Evolutionary conservation across 1,140 invertebrate genomes (phyloP), one percentile per base, ranked within the genome.

Genomic region (Bombus superbus): DNA sequence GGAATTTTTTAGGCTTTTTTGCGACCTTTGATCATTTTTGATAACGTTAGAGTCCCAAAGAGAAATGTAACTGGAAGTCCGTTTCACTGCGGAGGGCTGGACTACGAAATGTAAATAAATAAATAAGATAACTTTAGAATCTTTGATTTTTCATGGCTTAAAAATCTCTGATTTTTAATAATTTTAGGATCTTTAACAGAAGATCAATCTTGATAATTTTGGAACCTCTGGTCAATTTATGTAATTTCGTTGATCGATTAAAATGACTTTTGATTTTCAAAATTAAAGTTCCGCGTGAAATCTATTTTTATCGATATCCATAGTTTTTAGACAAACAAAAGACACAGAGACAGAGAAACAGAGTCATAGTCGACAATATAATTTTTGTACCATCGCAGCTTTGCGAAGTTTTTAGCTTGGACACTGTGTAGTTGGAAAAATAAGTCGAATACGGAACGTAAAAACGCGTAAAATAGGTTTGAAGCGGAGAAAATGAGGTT

Each of bases 1-100:
- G 3, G 18, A 35, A 38, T 10, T 68, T 38, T 38, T 10, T 11
- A 28, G 4, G 1, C 10, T 0, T n/a, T 53, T n/a, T n/a, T 62
- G 28, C 1, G 25, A 8, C 3, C 18, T 53, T 53, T 53, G 5
- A 53, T 13, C 25, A n/a, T n/a, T 62, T 62, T 62, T 13, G 0
- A 13, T 62, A 11, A 62, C 3, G 25, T n/a, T 62, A 28, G 28
- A 62, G 10, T 59, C 57, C 3, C 25, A 28, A 4, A 3, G 0
- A 59, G 9, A 28, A 10, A 3, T 18, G 47, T 18, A 53, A 53
- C 47, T 53, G 47, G 6, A 53, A 22, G 47, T 53, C 47, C 5
- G 1, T 22, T 53, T 53, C 22, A 53, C 0, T 22, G 1, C 1
- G 18, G 6, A 8, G 1, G 6, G 6, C 47, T 22, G 6, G 0